Percentiles rank a stretch among this genome's conserved stretches.
Conservation (phyloP, 2,888 invertebrate genomes). For the Brenthis daphne region DNA sequence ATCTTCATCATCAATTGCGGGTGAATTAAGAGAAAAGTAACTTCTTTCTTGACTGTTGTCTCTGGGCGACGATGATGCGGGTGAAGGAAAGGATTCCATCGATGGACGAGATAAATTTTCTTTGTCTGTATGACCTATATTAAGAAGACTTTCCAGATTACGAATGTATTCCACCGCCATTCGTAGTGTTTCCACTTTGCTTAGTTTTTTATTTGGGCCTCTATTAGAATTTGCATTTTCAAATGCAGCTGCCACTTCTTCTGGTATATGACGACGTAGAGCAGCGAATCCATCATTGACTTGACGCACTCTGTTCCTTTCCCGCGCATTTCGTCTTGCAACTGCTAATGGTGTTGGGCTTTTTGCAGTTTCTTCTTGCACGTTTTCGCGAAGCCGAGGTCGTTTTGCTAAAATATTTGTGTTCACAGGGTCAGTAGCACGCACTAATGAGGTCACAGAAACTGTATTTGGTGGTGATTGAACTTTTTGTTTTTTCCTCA, state of each 20-base stretch:
- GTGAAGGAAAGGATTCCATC: constrained; percentile 77
- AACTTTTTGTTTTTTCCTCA: constrained; percentile 77
- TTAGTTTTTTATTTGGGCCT: constrained; percentile 88
- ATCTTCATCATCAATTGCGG: constrained; percentile 73
- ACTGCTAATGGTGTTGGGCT: constrained; percentile 90
- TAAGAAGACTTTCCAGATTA: constrained; percentile 88
- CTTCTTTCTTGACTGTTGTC: constrained; percentile 80
- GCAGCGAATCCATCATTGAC: constrained; percentile 95
- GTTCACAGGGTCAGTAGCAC: constrained; percentile 59
- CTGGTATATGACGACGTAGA: constrained; percentile 93
- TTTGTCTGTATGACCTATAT: constrained; percentile 84
- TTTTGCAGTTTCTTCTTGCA: constrained; percentile 69
- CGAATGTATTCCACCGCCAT: constrained; percentile 96
- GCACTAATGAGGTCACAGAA: constrained; percentile 74
- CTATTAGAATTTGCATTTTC: constrained; percentile 85
- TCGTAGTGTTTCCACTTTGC: constrained; percentile 93
- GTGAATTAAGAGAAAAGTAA: constrained; percentile 72
- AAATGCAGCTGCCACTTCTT: constrained; percentile 88
- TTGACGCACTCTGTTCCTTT: constrained; percentile 95
- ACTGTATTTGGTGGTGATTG: constrained; percentile 64
- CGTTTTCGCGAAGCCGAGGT: constrained; percentile 68
- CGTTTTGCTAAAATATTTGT: constrained; percentile 62
- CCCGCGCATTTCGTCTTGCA: constrained; percentile 94
- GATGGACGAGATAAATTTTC: constrained; percentile 68
- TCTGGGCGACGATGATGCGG: constrained; percentile 76